These are phyloP conservation scores for Phania funesta DNA, from an alignment of 2,888 invertebrate genomes.

Conservation along the genomic window DNA sequence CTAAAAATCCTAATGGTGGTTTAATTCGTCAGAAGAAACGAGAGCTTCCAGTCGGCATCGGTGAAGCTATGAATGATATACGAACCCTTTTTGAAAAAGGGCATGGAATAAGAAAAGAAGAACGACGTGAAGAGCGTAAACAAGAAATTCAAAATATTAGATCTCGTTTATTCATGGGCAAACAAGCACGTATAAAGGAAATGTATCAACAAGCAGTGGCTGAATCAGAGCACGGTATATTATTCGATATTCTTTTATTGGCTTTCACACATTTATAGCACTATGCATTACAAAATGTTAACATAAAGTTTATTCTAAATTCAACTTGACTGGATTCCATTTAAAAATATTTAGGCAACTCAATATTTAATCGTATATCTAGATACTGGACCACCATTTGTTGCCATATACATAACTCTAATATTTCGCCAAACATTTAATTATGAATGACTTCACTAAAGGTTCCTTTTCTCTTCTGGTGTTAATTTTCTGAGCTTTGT, in stretches of 20 bases:
- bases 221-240: constrained; percentile 85
- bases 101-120: constrained; percentile 82
- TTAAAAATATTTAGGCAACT: too few species aligned
- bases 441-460: too few species aligned
- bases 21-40: constrained; percentile 83
- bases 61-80: constrained; percentile 89
- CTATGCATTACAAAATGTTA: not conserved
- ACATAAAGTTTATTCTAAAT: too few species aligned
- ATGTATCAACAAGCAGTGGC: constrained; percentile 94
- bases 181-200: constrained; percentile 94
- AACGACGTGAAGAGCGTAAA: constrained; percentile 89
- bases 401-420: too few species aligned
- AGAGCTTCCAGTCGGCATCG: constrained; percentile 87
- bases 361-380: too few species aligned
- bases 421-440: too few species aligned
- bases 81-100: constrained; percentile 91
- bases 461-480: too few species aligned
- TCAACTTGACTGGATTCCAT: too few species aligned
- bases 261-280: not conserved
- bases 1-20: constrained; percentile 80
- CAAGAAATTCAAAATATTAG: constrained; percentile 94
- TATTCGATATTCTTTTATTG: not conserved
- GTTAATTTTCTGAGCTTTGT: too few species aligned
- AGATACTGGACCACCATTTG: too few species aligned
- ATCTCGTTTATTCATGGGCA: constrained; percentile 92